These are phyloP conservation scores for Struthidea cinerea DNA, from an alignment of 2,113 vertebrate genomes.

Conservation along the genomic window DNA sequence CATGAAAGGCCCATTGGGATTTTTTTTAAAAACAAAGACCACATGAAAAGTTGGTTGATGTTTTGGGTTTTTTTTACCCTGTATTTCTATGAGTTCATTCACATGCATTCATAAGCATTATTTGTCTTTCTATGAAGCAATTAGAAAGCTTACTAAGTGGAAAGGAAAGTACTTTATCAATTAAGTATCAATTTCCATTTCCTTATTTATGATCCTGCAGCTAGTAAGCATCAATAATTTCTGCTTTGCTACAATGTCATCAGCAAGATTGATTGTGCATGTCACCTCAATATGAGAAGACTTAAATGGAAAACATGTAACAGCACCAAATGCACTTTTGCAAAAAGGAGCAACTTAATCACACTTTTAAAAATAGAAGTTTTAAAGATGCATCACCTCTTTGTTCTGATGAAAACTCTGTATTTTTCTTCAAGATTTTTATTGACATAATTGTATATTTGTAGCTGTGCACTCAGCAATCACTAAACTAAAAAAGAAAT, in stretches of 20 bases:
- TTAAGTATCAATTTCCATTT: conserved; percentile 88
- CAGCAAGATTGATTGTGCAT: conserved; percentile 84
- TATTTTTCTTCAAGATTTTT: background rate
- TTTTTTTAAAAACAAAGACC: background rate
- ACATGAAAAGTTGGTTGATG: background rate
- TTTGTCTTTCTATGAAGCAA: background rate
- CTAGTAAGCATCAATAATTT: conserved; percentile 86
- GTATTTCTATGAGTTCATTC: background rate
- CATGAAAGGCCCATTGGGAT: background rate
- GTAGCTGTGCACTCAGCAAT: conserved; percentile 58
- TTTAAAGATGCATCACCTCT: background rate
- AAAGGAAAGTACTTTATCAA: conserved; percentile 83
- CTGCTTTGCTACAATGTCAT: conserved; percentile 81
- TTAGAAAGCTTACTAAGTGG: conserved; percentile 56
- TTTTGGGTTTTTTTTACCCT: background rate
- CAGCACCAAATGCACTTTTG: conserved; percentile 76
- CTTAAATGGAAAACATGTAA: conserved; percentile 86
- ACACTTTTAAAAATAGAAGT: conserved; percentile 4
- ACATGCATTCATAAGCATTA: background rate
- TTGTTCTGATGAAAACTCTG: background rate
- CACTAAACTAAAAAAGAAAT: background rate
- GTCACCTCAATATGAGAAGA: conserved; percentile 81
- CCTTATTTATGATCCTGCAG: conserved; percentile 83
- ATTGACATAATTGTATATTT: background rate
- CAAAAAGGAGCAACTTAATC: conserved; percentile 39